Percentiles rank a stretch among this genome's conserved stretches.
Conservation (phyloP, 2,113 vertebrate species). For the Agapornis roseicollis region DNA sequence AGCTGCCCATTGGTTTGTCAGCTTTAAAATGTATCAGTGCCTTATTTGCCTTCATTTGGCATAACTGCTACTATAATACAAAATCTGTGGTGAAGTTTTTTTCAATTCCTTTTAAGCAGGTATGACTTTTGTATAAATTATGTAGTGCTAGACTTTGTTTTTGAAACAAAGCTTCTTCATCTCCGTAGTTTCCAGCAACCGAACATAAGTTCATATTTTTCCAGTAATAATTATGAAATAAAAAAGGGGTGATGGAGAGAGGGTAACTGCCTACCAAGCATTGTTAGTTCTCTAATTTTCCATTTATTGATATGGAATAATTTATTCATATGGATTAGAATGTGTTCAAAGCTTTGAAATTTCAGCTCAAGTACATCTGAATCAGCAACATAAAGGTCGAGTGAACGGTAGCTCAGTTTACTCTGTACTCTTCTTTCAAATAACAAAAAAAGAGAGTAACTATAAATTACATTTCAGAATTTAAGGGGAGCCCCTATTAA, state of each 20-base stretch:
- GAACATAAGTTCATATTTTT: background rate
- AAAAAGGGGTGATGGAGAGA: fast-evolving
- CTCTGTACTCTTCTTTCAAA: background rate
- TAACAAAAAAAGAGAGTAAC: background rate
- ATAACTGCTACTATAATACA: background rate
- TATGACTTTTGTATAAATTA: background rate
- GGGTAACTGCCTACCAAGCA: background rate
- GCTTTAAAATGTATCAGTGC: background rate
- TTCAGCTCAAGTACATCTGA: background rate
- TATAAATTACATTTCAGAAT: background rate
- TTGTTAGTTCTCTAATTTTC: background rate
- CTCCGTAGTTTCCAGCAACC: background rate
- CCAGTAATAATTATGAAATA: background rate
- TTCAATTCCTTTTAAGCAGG: background rate
- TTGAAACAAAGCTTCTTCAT: background rate
- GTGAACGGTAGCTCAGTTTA: background rate
- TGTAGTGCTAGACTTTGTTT: background rate
- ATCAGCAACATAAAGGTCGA: background rate
- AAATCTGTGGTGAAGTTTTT: background rate
- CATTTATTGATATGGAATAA: background rate
- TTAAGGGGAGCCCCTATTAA: background rate
- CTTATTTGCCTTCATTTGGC: background rate
- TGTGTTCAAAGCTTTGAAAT: background rate
- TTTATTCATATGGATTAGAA: background rate
- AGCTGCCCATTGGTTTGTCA: background rate